Evolutionary conservation across 2,888 invertebrate genomes (phyloP), one percentile per base, ranked within the genome.

Genomic region (Papilio demoleus): DNA sequence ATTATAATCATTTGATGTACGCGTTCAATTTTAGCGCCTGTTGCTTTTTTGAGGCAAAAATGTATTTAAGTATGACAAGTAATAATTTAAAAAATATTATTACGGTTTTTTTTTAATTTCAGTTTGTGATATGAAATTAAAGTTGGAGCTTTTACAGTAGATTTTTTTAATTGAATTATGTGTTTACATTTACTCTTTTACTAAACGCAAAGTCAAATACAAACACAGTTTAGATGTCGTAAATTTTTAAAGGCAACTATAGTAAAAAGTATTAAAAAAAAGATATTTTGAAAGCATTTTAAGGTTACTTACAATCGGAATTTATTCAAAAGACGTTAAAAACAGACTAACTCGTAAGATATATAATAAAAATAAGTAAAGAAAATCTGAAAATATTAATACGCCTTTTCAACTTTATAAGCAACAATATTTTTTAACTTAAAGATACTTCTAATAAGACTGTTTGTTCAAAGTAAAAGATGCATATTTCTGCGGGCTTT

Each of bases 361-460:
- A n/a, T n/a, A n/a, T n/a, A n/a, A n/a, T n/a, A n/a, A n/a, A n/a
- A n/a, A n/a, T n/a, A n/a, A n/a, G n/a, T n/a, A n/a, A 31, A n/a
- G 22, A 6, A 22, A 9, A 9, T 4, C 22, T 47, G 45, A 12
- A 47, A 14, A 27, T 31, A 31, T 50, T 50, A n/a, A 14, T 11
- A 50, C 50, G 24, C 53, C 31, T 31, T n/a, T 53, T 6, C 14
- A n/a, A 53, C 8, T 50, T 27, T 5, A 12, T 36, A 36, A 36
- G 31, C 45, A 22, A 4, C 19, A n/a, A 53, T 50, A 8, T 47
- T 47, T 65, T 56, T 56, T 65, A 56, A 56, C n/a, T 56, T 56
- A 22, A 65, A 65, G 64, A 56, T 17, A 42, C 40, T 56, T 40
- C 24, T 65, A 40, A 65, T 65, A n/a, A 65, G 40, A 12, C 64